A percentile compares a stretch with the other conserved stretches of the same genome.
Conservation (phyloP, 2,797 vertebrate species). For the Thamnophis elegans region DNA sequence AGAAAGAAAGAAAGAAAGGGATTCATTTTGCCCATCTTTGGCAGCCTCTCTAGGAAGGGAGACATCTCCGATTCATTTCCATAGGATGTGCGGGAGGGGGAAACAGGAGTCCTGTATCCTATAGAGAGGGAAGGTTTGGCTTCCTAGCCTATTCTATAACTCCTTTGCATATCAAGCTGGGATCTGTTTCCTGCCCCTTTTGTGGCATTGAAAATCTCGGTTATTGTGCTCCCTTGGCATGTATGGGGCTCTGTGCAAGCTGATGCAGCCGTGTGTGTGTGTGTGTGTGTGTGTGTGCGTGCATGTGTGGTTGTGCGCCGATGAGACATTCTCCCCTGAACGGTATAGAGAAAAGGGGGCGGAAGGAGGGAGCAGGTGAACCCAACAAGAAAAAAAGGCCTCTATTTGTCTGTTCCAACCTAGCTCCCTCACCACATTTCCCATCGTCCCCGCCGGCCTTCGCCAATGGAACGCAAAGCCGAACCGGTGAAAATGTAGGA, state of each 20-base stretch:
- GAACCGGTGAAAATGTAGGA: background rate
- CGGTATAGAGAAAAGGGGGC: background rate
- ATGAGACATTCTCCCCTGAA: background rate
- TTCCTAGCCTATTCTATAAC: constrained; percentile 56
- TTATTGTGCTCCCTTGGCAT: background rate
- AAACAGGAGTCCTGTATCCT: constrained; percentile 28
- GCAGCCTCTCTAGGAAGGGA: background rate
- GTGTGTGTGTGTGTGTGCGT: no score
- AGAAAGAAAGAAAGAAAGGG: constrained; percentile 3
- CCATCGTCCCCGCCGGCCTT: background rate
- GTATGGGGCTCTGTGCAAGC: constrained; percentile 5
- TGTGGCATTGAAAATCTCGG: constrained; percentile 5
- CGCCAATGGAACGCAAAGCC: background rate
- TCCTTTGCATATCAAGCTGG: background rate
- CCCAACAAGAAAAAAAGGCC: background rate
- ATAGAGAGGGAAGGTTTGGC: constrained; percentile 55
- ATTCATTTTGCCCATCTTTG: background rate
- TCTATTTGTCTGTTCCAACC: background rate
- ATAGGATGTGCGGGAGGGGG: constrained; percentile 18
- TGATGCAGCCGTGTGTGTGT: background rate
- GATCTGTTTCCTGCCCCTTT: constrained; percentile 56
- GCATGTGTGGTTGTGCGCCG: background rate
- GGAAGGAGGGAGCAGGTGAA: background rate
- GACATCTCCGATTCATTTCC: constrained; percentile 12
- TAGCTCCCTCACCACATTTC: background rate